phyloP scores from a whole-genome alignment of 2,113 vertebrate species.

The Limnothrissa miodon region DNA sequence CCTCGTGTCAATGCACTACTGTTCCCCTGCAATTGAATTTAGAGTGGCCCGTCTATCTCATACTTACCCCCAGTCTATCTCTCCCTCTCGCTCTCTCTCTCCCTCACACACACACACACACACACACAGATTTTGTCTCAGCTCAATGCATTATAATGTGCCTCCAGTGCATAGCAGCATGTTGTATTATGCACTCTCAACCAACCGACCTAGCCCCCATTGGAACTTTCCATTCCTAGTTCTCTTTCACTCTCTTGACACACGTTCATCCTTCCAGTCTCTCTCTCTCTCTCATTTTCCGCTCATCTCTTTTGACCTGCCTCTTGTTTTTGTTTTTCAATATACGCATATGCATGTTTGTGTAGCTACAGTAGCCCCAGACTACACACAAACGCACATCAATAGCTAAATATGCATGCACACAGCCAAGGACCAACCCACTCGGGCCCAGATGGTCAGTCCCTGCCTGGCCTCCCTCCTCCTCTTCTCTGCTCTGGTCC shows the following conservation, averaged over 20 bases:
- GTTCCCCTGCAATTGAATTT: background rate
- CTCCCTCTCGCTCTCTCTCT: background rate
- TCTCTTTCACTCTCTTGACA: background rate
- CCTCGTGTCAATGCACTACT: background rate
- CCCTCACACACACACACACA: background rate
- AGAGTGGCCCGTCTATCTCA: background rate
- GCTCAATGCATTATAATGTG: slow-evolving; percentile 16
- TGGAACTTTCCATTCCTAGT: background rate
- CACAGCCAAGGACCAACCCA: slow-evolving; percentile 36
- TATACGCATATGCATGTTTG: background rate
- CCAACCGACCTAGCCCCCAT: background rate
- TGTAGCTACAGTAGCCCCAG: slow-evolving; percentile 18
- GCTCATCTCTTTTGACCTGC: background rate
- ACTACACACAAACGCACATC: slow-evolving; percentile 35
- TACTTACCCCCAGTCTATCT: background rate
- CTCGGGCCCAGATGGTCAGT: no score
- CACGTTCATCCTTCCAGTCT: background rate
- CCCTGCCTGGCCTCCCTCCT: background rate
- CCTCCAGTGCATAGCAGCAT: slow-evolving; percentile 1
- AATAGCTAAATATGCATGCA: slow-evolving; percentile 28
- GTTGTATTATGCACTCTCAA: background rate
- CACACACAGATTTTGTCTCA: background rate
- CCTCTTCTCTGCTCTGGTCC: slow-evolving; percentile 34
- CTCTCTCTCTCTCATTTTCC: background rate
- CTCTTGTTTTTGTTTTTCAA: background rate